Base-by-base conservation (phyloP, 2,888 invertebrate species). In the Phaedon cochleariae region DNA sequence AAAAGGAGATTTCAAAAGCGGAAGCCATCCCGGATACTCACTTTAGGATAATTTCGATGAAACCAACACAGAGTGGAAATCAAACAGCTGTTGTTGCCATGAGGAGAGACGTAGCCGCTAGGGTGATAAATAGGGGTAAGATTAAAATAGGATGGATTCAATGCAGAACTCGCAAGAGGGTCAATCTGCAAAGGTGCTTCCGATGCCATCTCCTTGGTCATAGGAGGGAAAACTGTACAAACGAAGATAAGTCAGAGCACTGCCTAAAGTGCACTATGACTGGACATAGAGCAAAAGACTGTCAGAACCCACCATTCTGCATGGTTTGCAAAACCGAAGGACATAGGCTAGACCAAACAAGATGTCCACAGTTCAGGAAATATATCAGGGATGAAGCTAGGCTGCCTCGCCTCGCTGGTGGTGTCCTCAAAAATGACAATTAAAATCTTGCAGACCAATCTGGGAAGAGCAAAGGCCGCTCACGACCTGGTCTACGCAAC, bases 141-240 rank as follows among this genome's bases (percentile, higher is more conserved):
- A 60, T 52, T 1, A 60, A 52, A 7, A 54, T 61, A 17, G 61
- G 61, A 18, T 61, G 61, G 61, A 46, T 61, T 9, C 31, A 46
- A 4, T 61, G 61, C 29, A 41, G 53, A 53, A 29, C 26, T 41
- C 37, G 53, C 17, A 61, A 12, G 10, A 53, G 61, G 15, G 15
- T 21, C 17, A 53, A 26, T 12, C 17, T 53, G 26, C 61, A 26
- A 41, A 61, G 45, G 15, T 61, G 41, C 21, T 61, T 53, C 53
- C 31, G 45, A 53, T 61, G 61, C 29, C 61, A 61, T 21, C 53
- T 61, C 17, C 46, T 45, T 26, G 61, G 51, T 6, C 59, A 59
- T 20, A 29, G 37, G n/a, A 60, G 12, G 17, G 52, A 48, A 51
- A 20, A 49, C 1, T 49, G 59, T 10, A 49, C 17, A 1, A 12